Evolutionary conservation across 1,140 invertebrate species (phyloP).

Genomic region (Polypedilum pembai): DNA sequence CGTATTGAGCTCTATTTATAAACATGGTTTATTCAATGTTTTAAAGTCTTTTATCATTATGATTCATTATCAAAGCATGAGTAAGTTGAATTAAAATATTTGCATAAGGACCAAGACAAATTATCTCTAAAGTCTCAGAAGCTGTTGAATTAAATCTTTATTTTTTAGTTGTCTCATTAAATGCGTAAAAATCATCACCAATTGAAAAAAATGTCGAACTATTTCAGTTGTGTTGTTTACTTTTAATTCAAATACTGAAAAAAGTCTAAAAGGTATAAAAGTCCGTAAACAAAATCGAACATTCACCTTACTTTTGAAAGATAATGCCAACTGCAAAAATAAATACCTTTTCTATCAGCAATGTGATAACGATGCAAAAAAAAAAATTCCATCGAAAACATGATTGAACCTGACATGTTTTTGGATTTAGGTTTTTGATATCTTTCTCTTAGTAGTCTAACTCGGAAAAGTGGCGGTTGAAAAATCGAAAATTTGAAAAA

Average conservation of each 20-base stretch:
- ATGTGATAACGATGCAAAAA: slow-evolving; percentile 77
- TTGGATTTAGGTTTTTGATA: no score
- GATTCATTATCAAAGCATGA: slow-evolving; percentile 60
- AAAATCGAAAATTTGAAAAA: no score
- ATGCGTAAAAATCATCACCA: slow-evolving; percentile 73
- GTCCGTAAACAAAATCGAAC: background rate
- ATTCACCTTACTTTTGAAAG: slow-evolving; percentile 59
- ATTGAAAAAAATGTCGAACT: slow-evolving; percentile 82
- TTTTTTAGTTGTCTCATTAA: slow-evolving; percentile 69
- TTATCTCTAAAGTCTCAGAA: slow-evolving; percentile 56
- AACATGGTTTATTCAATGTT: slow-evolving; percentile 67
- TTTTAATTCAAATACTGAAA: slow-evolving; percentile 59
- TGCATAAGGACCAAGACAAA: slow-evolving; percentile 55
- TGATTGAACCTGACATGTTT: slow-evolving; percentile 68
- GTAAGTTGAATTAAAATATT: slow-evolving; percentile 75
- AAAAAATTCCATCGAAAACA: slow-evolving; percentile 77
- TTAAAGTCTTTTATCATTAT: slow-evolving; percentile 56
- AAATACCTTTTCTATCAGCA: slow-evolving; percentile 60
- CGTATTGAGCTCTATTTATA: background rate
- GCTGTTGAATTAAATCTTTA: slow-evolving; percentile 68
- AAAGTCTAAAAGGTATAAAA: slow-evolving; percentile 47
- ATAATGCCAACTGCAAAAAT: slow-evolving; percentile 77
- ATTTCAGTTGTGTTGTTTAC: slow-evolving; percentile 62
- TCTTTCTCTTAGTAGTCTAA: no score
- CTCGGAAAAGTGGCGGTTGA: no score